Evolutionary conservation across 2,113 vertebrate species (phyloP).

Genomic region (Triplophysa siluroides): DNA sequence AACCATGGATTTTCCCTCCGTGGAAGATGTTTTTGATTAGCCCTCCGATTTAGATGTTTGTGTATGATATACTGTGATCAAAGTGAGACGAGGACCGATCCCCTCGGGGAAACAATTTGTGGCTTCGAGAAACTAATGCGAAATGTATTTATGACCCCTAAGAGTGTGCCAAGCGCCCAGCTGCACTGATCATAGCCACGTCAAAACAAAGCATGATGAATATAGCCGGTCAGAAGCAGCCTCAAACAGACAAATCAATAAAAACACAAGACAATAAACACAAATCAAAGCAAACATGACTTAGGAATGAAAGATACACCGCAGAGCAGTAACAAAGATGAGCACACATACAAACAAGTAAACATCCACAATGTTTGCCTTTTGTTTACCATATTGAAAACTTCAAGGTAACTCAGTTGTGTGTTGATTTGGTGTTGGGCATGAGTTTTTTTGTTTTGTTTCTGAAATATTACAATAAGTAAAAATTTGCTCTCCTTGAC

Average conservation of each 20-base stretch:
- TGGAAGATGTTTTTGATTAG: slow-evolving; percentile 61
- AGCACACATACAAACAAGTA: slow-evolving; percentile 12
- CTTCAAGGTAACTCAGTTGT: neutral
- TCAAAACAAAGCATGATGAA: slow-evolving; percentile 57
- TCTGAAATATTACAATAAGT: neutral
- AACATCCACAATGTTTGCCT: neutral
- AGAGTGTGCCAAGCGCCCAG: slow-evolving; percentile 41
- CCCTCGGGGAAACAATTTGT: slow-evolving; percentile 51
- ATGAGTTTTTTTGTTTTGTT: neutral
- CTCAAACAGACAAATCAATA: slow-evolving; percentile 48
- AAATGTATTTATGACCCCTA: slow-evolving; percentile 51
- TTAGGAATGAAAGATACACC: slow-evolving; percentile 40
- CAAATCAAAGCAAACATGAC: slow-evolving; percentile 51
- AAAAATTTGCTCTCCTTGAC: neutral
- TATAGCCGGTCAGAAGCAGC: slow-evolving; percentile 24
- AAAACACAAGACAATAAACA: slow-evolving; percentile 49
- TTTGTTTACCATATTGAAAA: neutral
- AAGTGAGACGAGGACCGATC: slow-evolving; percentile 49
- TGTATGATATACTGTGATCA: slow-evolving; percentile 60
- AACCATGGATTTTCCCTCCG: slow-evolving; percentile 54
- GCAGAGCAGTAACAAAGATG: slow-evolving; percentile 20
- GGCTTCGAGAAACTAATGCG: slow-evolving; percentile 51
- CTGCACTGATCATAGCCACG: slow-evolving; percentile 45
- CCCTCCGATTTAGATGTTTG: slow-evolving; percentile 58
- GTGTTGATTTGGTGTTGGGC: neutral